A percentile compares a stretch with the other conserved stretches of the same genome.
phyloP scores from a whole-genome alignment of 2,113 vertebrate species.

The Serinus canaria region DNA sequence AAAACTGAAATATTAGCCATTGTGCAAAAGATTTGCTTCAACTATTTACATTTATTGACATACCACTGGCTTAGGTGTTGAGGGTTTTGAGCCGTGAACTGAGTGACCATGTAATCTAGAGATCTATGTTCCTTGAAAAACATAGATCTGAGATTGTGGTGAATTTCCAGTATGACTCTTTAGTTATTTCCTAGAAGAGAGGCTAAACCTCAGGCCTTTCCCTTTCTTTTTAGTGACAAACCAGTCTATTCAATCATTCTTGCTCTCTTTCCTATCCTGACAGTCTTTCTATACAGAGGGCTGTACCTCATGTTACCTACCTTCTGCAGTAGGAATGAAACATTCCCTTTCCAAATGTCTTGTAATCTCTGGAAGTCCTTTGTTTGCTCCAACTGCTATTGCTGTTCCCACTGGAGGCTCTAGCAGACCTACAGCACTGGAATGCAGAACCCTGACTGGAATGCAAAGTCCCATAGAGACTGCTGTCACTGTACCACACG shows the following conservation, averaged over 20 bases:
- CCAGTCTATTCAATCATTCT: background rate
- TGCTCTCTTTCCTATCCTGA: background rate
- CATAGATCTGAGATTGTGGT: background rate
- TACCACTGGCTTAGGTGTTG: fast-evolving
- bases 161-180: background rate
- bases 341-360: background rate
- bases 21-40: background rate
- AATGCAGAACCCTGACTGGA: background rate
- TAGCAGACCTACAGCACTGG: background rate
- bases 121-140: background rate
- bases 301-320: background rate
- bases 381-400: background rate
- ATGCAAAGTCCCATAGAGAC: no score
- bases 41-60: background rate
- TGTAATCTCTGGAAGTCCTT: background rate
- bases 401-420: background rate
- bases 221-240: background rate
- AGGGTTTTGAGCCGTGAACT: background rate
- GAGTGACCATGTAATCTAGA: background rate
- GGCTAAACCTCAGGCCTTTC: background rate
- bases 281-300: background rate
- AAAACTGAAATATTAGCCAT: background rate
- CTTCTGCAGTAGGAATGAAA: background rate
- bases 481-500: background rate
- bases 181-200: background rate